Percentiles rank a stretch among this genome's conserved stretches.
These are phyloP conservation scores for Drosophila engyochracea DNA, from an alignment of 2,888 invertebrate species.

Conservation along the genomic window DNA sequence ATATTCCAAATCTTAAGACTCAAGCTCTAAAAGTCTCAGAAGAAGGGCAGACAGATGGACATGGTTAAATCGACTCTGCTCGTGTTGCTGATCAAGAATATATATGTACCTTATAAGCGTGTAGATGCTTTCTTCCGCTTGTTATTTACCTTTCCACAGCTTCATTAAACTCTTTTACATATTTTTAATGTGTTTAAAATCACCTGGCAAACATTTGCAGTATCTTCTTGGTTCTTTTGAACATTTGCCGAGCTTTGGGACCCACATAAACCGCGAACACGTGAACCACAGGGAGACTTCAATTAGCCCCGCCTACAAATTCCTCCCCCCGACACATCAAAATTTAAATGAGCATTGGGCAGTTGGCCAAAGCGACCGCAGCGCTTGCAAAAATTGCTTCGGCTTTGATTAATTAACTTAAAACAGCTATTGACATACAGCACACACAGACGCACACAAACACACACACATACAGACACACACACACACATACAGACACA, in stretches of 20 bases:
- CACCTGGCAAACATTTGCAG: background rate
- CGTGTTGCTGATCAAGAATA: background rate
- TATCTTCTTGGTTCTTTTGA: background rate
- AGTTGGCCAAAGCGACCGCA: constrained; percentile 58
- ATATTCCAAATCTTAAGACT: background rate
- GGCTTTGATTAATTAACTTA: constrained; percentile 80
- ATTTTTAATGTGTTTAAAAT: background rate
- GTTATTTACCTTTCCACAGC: background rate
- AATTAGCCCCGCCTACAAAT: background rate
- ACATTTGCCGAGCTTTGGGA: background rate
- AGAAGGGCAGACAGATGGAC: background rate
- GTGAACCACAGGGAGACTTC: background rate
- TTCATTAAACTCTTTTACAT: background rate
- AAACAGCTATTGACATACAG: constrained; percentile 65
- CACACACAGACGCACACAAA: constrained; percentile 10
- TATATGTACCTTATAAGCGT: background rate
- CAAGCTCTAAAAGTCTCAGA: too few species aligned
- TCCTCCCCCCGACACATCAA: background rate
- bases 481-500: constrained; percentile 13
- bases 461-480: constrained; percentile 29
- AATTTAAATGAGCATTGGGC: constrained; percentile 40
- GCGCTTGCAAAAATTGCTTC: constrained; percentile 62
- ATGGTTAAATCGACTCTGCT: background rate
- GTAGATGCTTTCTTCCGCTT: background rate
- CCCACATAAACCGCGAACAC: background rate